These are phyloP conservation scores for Sinocyclocheilus anophthalmus DNA, from an alignment of 2,113 vertebrate species.

Conservation along the genomic window DNA sequence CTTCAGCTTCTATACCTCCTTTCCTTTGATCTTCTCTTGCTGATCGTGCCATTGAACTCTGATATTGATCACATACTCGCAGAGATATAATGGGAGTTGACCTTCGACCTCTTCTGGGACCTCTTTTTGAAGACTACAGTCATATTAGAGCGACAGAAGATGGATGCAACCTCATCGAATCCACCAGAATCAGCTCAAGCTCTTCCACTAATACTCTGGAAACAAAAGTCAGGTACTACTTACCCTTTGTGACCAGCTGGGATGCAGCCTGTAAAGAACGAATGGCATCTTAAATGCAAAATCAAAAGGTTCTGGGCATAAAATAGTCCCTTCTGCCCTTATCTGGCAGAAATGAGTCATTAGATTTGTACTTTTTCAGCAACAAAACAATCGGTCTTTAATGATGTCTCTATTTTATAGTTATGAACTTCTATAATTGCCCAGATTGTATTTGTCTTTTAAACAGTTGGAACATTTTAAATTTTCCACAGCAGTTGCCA, in stretches of 20 bases:
- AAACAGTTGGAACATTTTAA: slow-evolving; percentile 3
- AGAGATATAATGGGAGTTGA: not conserved
- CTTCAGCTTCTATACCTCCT: not conserved
- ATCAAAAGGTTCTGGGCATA: not conserved
- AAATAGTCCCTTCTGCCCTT: not conserved
- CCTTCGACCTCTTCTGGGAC: not conserved
- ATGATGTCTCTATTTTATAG: not conserved
- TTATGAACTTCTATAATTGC: slow-evolving; percentile 7
- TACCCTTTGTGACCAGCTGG: slow-evolving; percentile 34
- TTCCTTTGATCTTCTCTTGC: slow-evolving; percentile 23
- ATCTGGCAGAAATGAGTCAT: not conserved
- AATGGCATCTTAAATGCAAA: slow-evolving; percentile 9
- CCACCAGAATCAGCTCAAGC: not conserved
- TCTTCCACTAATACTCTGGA: not conserved
- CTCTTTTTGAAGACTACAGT: not conserved
- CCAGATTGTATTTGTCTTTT: slow-evolving; percentile 5
- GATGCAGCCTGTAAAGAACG: not conserved
- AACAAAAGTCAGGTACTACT: slow-evolving; percentile 47
- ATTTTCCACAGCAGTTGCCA: slow-evolving; percentile 50
- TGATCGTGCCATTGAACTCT: not conserved
- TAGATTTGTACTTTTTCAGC: not conserved
- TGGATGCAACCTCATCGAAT: not conserved
- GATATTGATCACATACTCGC: not conserved
- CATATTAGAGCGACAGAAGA: not conserved
- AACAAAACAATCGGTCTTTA: slow-evolving; percentile 15